These are phyloP conservation scores for Acrobasis suavella DNA, from an alignment of 2,888 invertebrate species.

Conservation along the genomic window DNA sequence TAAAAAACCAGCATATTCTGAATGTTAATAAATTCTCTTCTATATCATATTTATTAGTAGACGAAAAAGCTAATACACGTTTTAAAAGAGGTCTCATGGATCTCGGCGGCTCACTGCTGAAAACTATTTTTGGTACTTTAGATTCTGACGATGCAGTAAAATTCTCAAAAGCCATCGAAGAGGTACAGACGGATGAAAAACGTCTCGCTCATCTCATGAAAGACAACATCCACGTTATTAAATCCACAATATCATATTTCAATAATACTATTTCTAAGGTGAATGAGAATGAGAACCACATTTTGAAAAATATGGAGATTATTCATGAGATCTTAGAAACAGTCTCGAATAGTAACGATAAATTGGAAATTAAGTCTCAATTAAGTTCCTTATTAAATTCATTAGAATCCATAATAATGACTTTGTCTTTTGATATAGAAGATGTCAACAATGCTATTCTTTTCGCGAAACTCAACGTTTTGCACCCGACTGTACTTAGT, in stretches of 20 bases:
- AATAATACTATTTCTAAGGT: slow-evolving; percentile 19
- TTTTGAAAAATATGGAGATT: slow-evolving; percentile 9
- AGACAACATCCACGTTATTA: too few species aligned
- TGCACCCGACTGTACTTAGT: too few species aligned
- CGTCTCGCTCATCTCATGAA: too few species aligned
- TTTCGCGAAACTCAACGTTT: too few species aligned
- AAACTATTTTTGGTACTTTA: slow-evolving; percentile 20
- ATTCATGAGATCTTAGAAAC: slow-evolving; percentile 6
- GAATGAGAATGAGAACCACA: slow-evolving; percentile 19
- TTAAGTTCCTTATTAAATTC: too few species aligned
- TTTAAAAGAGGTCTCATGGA: slow-evolving; percentile 21
- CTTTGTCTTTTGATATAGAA: too few species aligned
- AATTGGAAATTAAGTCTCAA: too few species aligned
- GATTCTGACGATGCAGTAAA: slow-evolving; percentile 16
- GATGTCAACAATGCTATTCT: too few species aligned
- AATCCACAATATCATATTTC: slow-evolving; percentile 3
- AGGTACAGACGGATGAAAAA: too few species aligned
- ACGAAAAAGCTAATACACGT: slow-evolving; percentile 6
- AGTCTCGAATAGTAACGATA: too few species aligned
- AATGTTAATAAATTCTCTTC: slow-evolving; percentile 23
- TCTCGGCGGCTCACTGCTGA: slow-evolving; percentile 14
- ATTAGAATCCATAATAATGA: too few species aligned
- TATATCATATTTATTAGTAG: slow-evolving; percentile 15
- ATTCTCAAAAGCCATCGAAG: too few species aligned
- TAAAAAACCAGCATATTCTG: slow-evolving; percentile 11